Evolutionary conservation across 2,888 invertebrate genomes (phyloP).

Genomic region (Geophilus truncorum): DNA sequence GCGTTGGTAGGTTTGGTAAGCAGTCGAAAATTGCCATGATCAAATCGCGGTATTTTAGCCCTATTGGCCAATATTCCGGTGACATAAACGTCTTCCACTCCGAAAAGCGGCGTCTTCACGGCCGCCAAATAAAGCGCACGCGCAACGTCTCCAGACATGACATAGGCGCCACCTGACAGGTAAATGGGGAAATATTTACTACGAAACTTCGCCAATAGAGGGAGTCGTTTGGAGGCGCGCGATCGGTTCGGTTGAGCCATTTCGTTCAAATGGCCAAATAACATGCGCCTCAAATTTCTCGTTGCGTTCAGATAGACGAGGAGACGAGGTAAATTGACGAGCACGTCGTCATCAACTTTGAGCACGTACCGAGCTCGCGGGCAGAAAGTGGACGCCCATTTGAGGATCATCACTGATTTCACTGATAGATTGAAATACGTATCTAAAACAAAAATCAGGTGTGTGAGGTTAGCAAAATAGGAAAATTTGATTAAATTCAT

Average conservation of each 20-base stretch:
- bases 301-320: conserved; percentile 39
- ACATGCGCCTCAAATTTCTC: conserved; percentile 32
- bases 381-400: conserved; percentile 40
- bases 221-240: conserved; percentile 40
- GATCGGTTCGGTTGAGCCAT: conserved; percentile 39
- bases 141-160: conserved; percentile 38
- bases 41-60: conserved; percentile 57
- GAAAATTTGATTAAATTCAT: too few relatives aligned
- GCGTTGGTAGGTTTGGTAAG: conserved; percentile 50
- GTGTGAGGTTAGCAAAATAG: too few relatives aligned
- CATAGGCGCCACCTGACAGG: conserved; percentile 41
- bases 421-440: conserved; percentile 41
- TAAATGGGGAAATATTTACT: conserved; percentile 40
- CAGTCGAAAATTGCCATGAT: conserved; percentile 63
- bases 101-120: conserved; percentile 31
- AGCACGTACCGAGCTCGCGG: conserved; percentile 39
- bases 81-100: conserved; percentile 37
- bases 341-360: conserved; percentile 43
- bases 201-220: conserved; percentile 38
- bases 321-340: conserved; percentile 41
- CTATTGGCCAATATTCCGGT: conserved; percentile 53
- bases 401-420: conserved; percentile 41
- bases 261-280: conserved; percentile 40
- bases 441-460: too few relatives aligned
- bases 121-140: conserved; percentile 10